Percentiles rank a stretch among this genome's conserved stretches.
phyloP scores from a whole-genome alignment of 2,888 invertebrate genomes.

The Scaptomyza reducta region DNA sequence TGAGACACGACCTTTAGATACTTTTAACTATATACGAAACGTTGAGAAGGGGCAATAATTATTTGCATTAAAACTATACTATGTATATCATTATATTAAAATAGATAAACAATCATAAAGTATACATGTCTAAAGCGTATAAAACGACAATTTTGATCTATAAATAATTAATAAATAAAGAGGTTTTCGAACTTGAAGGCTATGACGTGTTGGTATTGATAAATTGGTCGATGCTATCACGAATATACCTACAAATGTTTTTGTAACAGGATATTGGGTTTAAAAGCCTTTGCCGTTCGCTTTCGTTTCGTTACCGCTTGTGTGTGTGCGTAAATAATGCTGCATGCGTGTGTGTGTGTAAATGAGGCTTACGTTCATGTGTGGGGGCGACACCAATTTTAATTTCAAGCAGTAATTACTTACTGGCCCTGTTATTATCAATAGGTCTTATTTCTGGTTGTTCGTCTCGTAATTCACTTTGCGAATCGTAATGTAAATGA shows the following conservation, averaged over 20 bases:
- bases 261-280: background rate
- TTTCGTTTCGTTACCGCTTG: slow-evolving; percentile 5
- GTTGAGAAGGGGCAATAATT: background rate
- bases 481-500: background rate
- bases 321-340: slow-evolving; percentile 2
- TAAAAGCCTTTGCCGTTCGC: slow-evolving; percentile 34
- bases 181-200: no score
- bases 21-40: background rate
- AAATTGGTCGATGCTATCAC: background rate
- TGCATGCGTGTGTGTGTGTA: background rate
- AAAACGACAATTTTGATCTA: no score
- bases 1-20: slow-evolving; percentile 7
- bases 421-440: slow-evolving; percentile 46
- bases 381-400: slow-evolving; percentile 53
- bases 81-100: background rate
- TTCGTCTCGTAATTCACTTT: slow-evolving; percentile 22
- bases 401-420: slow-evolving; percentile 64
- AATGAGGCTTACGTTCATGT: background rate
- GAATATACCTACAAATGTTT: slow-evolving; percentile 3
- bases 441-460: slow-evolving; percentile 30
- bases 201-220: no score
- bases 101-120: no score
- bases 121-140: no score
- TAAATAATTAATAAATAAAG: no score
- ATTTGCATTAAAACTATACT: background rate